Evolutionary conservation across 1,140 invertebrate genomes (phyloP).

Genomic region (Aphelinus certus): DNA sequence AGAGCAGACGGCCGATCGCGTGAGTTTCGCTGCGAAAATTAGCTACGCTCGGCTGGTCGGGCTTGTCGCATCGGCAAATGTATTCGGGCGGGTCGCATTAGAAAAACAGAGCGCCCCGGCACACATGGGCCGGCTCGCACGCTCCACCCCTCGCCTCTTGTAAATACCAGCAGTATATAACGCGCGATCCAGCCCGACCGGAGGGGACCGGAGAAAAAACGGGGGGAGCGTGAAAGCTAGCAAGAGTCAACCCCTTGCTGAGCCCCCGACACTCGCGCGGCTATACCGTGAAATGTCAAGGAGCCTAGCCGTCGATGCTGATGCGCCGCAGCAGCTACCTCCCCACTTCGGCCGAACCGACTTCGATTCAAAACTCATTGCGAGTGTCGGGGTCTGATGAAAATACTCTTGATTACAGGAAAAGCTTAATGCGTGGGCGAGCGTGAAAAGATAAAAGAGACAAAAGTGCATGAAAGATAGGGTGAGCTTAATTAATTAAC

Average conservation of each 20-base stretch:
- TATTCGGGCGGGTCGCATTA: slow-evolving; percentile 18
- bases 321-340: not conserved
- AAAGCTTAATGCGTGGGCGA: not conserved
- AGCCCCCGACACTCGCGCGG: too few species aligned
- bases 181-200: too few species aligned
- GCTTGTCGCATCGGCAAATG: not conserved
- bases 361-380: too few species aligned
- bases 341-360: too few species aligned
- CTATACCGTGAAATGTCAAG: slow-evolving; percentile 8
- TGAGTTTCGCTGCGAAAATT: slow-evolving; percentile 5
- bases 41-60: slow-evolving; percentile 3
- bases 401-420: too few species aligned
- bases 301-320: not conserved
- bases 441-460: not conserved
- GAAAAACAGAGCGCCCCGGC: not conserved
- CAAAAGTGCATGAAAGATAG: too few species aligned
- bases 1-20: not conserved
- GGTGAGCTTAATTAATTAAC: too few species aligned
- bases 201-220: not conserved
- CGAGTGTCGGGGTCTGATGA: too few species aligned
- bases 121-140: not conserved
- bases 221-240: too few species aligned
- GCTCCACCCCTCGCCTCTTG: not conserved
- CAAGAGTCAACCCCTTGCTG: slow-evolving; percentile 10
- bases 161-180: slow-evolving; percentile 15